Evolutionary conservation across 2,113 vertebrate species (phyloP), one percentile per base, ranked within the genome.

Genomic region (Solenodon paradoxus): DNA sequence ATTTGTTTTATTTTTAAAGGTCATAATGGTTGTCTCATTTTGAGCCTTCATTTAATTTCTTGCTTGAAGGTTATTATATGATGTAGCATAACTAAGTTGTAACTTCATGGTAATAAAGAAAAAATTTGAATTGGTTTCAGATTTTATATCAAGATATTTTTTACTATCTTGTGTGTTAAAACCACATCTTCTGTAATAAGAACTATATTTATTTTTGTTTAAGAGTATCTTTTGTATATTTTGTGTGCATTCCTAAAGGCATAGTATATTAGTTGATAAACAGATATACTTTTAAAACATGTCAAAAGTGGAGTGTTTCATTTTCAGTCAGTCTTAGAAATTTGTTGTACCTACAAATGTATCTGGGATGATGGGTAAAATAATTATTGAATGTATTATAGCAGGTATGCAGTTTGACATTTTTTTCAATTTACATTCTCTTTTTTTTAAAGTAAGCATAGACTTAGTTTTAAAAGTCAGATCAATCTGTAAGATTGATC

Each of bases 1-100:
- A 94, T 94, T 96, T 92, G 55, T 90, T 88, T 95, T 94, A 92
- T 94, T 96, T 96, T 97, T 94, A 95, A 97, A 97, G 95, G 88
- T 97, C 82, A 78, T 96, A 94, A 88, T 97, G 92, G 57, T 88
- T 95, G 77, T 96, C 91, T 92, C 63, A 96, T 28, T 95, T 97
- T 92, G 77, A 92, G 35, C 78, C 72, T 95, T 97, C 72, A 96
- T 96, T 96, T 94, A 93, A 83, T 92, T 97, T 95, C 66, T 96
- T 92, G 68, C 84, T 96, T 95, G 78, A 97, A 88, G 88, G 49
- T 96, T 97, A 78, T 95, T 97, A 90, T 42, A 93, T 96, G 87
- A 94, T 92, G 51, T 53, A 92, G 81, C 51, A 85, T 86, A 96
- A 85, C 49, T 91, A 92, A 96, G 86, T 59, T 88, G n/a, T 80